Conservation (phyloP, 2,113 vertebrate genomes). For the Nycticorax nycticorax region DNA sequence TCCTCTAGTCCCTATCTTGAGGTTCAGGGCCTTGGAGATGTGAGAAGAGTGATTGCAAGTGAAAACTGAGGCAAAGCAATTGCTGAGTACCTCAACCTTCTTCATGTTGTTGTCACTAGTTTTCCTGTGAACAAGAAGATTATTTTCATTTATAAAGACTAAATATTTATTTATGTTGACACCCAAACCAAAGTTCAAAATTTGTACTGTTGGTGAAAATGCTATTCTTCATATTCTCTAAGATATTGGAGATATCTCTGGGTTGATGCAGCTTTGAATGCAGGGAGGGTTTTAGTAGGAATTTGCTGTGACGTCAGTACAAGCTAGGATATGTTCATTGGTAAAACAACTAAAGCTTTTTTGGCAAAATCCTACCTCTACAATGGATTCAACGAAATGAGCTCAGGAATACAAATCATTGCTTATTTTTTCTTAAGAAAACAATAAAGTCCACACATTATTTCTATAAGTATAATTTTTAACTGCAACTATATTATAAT, state of each 20-base stretch:
- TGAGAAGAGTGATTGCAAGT: not conserved
- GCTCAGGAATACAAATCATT: not conserved
- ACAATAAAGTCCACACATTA: not conserved
- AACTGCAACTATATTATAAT: not conserved
- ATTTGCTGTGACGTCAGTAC: fast-evolving
- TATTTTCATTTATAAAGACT: not conserved
- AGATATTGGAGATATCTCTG: no score
- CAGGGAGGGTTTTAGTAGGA: not conserved
- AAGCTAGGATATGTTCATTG: not conserved
- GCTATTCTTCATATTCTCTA: not conserved
- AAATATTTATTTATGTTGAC: not conserved
- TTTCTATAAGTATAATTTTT: not conserved
- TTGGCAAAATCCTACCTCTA: not conserved
- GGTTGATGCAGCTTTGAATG: not conserved
- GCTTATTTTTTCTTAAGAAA: not conserved
- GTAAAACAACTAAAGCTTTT: not conserved
- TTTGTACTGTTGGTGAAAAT: not conserved
- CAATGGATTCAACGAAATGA: not conserved
- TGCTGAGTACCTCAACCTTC: not conserved
- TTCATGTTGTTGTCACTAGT: not conserved
- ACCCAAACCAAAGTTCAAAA: not conserved
- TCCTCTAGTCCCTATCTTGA: not conserved
- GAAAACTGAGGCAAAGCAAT: not conserved
- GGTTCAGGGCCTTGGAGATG: not conserved
- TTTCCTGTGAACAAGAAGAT: not conserved